These are phyloP conservation scores for Archocentrus centrarchus DNA, from an alignment of 2,113 vertebrate genomes.

Conservation along the genomic window DNA sequence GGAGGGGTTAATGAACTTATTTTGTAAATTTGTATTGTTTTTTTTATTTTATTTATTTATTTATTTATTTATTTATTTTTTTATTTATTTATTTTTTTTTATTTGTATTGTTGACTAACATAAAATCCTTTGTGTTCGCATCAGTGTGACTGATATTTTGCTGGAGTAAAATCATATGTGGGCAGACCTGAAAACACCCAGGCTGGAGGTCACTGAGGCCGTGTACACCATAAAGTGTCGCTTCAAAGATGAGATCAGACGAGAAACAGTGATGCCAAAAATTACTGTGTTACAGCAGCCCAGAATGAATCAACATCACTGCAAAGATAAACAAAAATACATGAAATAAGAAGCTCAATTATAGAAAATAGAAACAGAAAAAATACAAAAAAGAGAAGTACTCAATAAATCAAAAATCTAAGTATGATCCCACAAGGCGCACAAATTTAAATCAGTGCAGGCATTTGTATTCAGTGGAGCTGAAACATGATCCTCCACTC, in stretches of 20 bases:
- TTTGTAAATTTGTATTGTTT: neutral
- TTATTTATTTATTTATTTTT: too few relatives aligned
- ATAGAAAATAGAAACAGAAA: neutral
- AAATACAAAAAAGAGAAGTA: neutral
- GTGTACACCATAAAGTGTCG: too few relatives aligned
- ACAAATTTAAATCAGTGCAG: too few relatives aligned
- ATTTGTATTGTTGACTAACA: neutral
- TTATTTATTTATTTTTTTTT: too few relatives aligned
- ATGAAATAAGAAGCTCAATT: neutral
- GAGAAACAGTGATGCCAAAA: too few relatives aligned
- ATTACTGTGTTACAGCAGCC: rapidly evolving
- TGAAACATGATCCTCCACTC: neutral
- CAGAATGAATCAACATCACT: neutral
- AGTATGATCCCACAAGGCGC: too few relatives aligned
- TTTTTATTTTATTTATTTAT: too few relatives aligned
- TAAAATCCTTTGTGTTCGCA: neutral
- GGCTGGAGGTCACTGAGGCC: too few relatives aligned
- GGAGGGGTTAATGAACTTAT: neutral
- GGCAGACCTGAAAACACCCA: too few relatives aligned
- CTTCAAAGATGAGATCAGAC: neutral
- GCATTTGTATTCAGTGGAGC: neutral
- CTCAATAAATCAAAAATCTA: neutral
- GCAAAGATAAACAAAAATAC: neutral
- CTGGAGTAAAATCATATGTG: too few relatives aligned
- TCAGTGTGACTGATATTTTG: neutral